phyloP scores from a whole-genome alignment of 2,113 vertebrate species.

The Malaclemys terrapin region DNA sequence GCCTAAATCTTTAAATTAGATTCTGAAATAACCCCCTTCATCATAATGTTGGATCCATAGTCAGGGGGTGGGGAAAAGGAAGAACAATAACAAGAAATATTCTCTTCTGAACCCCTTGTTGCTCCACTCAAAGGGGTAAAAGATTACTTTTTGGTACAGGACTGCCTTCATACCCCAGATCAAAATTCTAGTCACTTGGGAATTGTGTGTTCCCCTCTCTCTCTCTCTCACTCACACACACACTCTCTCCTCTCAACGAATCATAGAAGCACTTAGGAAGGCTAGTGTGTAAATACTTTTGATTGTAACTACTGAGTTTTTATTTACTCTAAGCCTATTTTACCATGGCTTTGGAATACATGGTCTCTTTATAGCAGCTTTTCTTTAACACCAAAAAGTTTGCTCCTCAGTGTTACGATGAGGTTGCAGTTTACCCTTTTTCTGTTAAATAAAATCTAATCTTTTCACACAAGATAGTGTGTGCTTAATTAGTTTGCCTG shows the following conservation, averaged over 20 bases:
- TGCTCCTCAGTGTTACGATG: rapidly evolving
- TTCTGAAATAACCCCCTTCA: not conserved
- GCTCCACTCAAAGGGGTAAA: not conserved
- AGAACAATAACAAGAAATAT: not conserved
- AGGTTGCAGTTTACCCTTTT: rapidly evolving
- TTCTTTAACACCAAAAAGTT: rapidly evolving
- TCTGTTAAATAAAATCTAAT: not conserved
- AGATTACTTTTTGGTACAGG: not conserved
- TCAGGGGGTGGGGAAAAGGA: not conserved
- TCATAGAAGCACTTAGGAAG: not conserved
- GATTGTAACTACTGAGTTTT: not conserved
- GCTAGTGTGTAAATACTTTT: not conserved
- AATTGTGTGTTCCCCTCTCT: not conserved
- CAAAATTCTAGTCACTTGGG: not conserved
- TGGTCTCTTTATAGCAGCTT: rapidly evolving
- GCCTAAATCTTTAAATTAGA: not conserved
- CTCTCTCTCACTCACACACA: too few relatives aligned
- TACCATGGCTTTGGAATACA: rapidly evolving
- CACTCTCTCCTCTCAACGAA: not conserved
- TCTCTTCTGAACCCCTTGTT: not conserved
- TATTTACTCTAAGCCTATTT: not conserved
- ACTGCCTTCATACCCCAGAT: not conserved
- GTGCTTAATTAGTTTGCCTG: slow-evolving; percentile 30
- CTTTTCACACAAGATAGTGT: not conserved
- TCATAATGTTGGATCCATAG: not conserved